Percentiles rank a stretch among this genome's conserved stretches.
Evolutionary conservation across 2,113 vertebrate genomes (phyloP).

Genomic region (Tragelaphus scriptus): DNA sequence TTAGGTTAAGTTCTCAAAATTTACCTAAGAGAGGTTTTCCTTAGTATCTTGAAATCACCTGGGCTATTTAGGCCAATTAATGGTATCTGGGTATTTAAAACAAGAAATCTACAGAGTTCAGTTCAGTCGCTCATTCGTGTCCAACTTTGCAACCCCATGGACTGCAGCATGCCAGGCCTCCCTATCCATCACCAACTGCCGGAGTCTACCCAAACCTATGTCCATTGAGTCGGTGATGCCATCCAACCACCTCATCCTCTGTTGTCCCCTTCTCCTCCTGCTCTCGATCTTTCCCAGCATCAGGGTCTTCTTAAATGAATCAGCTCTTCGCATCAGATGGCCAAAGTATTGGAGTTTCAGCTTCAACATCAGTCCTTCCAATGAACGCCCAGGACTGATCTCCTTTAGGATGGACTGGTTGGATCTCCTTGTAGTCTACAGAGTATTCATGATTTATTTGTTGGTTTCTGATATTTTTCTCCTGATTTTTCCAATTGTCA

Average conservation of each 20-base stretch:
- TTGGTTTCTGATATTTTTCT: background rate
- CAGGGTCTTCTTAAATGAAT: too few relatives aligned
- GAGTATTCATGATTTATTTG: background rate
- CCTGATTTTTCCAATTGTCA: background rate
- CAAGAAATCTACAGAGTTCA: background rate
- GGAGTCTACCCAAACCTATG: too few relatives aligned
- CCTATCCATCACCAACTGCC: too few relatives aligned
- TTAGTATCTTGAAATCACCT: background rate
- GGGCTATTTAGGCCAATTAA: background rate
- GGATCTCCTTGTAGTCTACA: background rate
- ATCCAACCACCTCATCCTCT: too few relatives aligned
- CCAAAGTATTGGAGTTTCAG: too few relatives aligned
- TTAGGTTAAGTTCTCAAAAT: background rate
- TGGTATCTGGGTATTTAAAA: background rate
- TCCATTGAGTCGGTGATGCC: too few relatives aligned
- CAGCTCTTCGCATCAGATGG: too few relatives aligned
- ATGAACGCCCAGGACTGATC: background rate
- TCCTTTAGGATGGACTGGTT: background rate
- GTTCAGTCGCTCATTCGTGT: background rate
- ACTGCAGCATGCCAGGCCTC: background rate
- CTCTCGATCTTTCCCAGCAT: too few relatives aligned
- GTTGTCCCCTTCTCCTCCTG: too few relatives aligned
- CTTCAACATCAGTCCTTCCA: background rate
- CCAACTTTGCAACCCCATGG: background rate
- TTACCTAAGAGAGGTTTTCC: background rate